Percentiles rank a stretch among this genome's conserved stretches.
These are phyloP conservation scores for Apus apus DNA, from an alignment of 2,113 vertebrate genomes.

Conservation along the genomic window DNA sequence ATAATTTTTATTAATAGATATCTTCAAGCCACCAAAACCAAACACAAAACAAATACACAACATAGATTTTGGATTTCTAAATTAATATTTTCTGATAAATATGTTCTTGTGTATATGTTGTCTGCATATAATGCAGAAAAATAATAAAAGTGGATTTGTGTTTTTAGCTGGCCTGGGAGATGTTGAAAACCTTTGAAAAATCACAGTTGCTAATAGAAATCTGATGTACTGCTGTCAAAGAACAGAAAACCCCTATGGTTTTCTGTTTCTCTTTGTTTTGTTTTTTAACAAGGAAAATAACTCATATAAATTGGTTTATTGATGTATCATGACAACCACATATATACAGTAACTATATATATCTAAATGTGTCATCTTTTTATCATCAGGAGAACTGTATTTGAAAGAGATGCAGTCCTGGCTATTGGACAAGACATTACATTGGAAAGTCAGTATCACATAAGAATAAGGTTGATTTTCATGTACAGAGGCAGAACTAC, in stretches of 20 bases:
- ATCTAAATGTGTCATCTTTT: not conserved
- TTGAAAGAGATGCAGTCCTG: not conserved
- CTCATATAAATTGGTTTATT: not conserved
- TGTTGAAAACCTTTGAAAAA: not conserved
- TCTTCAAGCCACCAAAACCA: not conserved
- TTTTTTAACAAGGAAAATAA: not conserved
- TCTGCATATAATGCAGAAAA: not conserved
- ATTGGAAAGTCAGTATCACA: not conserved
- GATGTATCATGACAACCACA: not conserved
- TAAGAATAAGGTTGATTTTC: not conserved
- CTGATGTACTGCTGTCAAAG: not conserved
- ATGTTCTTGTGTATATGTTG: not conserved
- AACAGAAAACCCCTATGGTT: not conserved
- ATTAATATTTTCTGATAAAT: not conserved
- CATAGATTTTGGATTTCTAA: not conserved
- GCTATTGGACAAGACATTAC: not conserved
- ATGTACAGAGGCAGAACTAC: not conserved
- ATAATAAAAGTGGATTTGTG: not conserved
- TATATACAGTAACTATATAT: not conserved
- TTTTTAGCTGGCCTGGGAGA: not conserved
- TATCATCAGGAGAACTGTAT: not conserved
- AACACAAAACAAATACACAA: not conserved
- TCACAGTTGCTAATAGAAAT: not conserved
- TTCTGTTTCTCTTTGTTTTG: fast-evolving
- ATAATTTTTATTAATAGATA: not conserved